Percentiles rank a stretch among this genome's conserved stretches.
Evolutionary conservation across 2,113 vertebrate species (phyloP).

Genomic region (Actenoides lindsayi): DNA sequence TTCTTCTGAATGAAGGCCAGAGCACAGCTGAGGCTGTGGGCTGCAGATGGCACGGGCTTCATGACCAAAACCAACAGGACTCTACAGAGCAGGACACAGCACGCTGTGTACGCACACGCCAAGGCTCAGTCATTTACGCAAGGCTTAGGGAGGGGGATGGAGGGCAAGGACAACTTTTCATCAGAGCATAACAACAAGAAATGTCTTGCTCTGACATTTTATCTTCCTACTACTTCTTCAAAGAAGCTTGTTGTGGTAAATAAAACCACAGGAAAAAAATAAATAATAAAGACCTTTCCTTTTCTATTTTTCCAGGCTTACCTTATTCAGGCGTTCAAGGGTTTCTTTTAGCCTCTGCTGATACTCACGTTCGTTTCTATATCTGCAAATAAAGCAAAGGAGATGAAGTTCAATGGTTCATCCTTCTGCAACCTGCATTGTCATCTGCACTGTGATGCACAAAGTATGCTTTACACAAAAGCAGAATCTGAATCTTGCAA

Average conservation of each 20-base stretch:
- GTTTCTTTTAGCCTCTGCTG: slow-evolving; percentile 85
- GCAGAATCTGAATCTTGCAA: neutral
- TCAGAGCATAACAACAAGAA: neutral
- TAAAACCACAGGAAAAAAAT: neutral
- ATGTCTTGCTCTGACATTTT: neutral
- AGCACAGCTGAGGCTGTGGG: neutral
- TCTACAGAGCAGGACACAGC: neutral
- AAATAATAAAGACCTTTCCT: neutral
- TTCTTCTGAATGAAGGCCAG: neutral
- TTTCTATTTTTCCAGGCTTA: slow-evolving; percentile 52
- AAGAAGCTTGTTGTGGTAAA: neutral
- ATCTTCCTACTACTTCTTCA: neutral
- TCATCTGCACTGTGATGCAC: neutral
- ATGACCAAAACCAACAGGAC: neutral
- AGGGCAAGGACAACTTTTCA: neutral
- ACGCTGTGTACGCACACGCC: rapidly evolving
- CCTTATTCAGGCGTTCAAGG: slow-evolving; percentile 92
- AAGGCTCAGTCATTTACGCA: neutral
- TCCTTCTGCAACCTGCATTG: neutral
- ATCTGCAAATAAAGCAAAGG: slow-evolving; percentile 75
- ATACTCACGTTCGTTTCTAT: slow-evolving; percentile 92
- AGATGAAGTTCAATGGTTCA: neutral
- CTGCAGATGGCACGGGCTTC: neutral
- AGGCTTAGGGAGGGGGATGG: neutral
- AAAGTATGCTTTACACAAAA: neutral